Conservation (phyloP, 1,140 invertebrate species). For the Cepaea nemoralis region DNA sequence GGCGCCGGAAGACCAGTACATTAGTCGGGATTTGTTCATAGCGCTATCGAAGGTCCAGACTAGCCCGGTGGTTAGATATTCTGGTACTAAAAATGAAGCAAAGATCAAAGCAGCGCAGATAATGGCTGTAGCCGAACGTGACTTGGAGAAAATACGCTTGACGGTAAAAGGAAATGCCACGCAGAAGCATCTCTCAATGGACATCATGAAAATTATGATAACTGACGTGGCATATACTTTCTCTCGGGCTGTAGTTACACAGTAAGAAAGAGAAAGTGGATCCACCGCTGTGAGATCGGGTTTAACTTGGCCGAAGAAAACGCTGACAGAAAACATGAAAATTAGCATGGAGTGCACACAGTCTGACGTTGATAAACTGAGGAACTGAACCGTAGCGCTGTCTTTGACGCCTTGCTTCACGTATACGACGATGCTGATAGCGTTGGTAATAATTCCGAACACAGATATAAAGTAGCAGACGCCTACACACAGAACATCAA, state of each 20-base stretch:
- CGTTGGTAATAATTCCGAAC: no score
- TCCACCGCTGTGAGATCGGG: background rate
- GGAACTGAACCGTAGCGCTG: slow-evolving; percentile 2
- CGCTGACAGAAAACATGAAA: background rate
- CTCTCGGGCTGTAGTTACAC: background rate
- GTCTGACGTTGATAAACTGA: background rate
- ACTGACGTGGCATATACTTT: background rate
- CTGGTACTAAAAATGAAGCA: background rate
- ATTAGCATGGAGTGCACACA: background rate
- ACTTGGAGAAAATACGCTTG: background rate
- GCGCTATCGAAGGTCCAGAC: background rate
- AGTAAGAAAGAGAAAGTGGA: background rate
- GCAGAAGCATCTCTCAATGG: background rate
- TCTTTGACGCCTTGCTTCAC: background rate
- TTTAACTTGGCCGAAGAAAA: background rate
- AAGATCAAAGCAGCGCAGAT: background rate
- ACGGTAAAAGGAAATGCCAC: background rate
- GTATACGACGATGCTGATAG: no score
- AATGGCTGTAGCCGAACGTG: background rate
- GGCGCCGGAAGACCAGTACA: background rate
- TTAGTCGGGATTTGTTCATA: background rate
- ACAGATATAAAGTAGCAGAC: no score
- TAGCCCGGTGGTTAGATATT: background rate
- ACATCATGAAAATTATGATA: background rate
- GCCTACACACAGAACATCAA: no score